Conservation (phyloP, 2,797 vertebrate genomes). For the Melanogrammus aeglefinus region DNA sequence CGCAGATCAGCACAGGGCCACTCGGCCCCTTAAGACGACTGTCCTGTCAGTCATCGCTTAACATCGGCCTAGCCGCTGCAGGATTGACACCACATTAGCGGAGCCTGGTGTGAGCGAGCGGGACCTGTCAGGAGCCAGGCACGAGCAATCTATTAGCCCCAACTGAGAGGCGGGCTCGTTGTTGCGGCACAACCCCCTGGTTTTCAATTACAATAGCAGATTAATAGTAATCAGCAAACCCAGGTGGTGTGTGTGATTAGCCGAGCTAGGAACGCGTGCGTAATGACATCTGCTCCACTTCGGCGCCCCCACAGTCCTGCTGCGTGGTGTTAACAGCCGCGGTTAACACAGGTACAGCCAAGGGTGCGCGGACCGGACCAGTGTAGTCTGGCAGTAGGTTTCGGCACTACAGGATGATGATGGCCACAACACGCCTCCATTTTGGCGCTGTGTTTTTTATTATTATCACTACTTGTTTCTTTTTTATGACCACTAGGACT, state of each 20-base stretch:
- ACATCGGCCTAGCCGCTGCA: conserved; percentile 6
- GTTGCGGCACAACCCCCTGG: conserved; percentile 47
- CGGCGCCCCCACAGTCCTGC: conserved; percentile 15
- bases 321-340: conserved; percentile 20
- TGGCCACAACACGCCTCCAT: neutral
- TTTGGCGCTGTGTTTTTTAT: neutral
- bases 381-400: neutral
- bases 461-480: neutral
- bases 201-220: conserved; percentile 70
- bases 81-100: conserved; percentile 18
- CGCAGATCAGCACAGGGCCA: neutral
- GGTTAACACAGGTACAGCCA: conserved; percentile 38
- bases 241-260: conserved; percentile 70
- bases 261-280: conserved; percentile 53
- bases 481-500: neutral
- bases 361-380: neutral
- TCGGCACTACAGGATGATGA: neutral
- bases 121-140: conserved; percentile 41
- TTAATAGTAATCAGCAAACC: conserved; percentile 64
- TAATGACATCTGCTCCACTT: conserved; percentile 65
- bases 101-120: conserved; percentile 36
- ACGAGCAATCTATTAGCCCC: conserved; percentile 35
- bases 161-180: conserved; percentile 33
- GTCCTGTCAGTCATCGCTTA: conserved; percentile 16
- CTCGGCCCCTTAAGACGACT: neutral